Conservation (phyloP, 2,888 invertebrate species). For the Hypselothyrea guttata region DNA sequence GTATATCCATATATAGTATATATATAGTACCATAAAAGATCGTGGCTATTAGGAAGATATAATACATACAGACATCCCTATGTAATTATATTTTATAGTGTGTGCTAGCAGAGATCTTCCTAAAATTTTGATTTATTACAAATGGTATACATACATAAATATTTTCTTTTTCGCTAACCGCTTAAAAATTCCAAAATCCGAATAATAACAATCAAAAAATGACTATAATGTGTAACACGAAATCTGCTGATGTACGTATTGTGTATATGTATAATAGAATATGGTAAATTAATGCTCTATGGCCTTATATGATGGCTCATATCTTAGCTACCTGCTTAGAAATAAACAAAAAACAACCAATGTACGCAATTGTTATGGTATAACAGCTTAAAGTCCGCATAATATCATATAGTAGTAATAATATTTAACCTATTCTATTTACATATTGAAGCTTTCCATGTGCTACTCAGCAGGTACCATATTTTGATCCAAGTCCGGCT, state of each 20-base stretch:
- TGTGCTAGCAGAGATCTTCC: conserved; percentile 7
- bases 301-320: too few relatives aligned
- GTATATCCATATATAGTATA: neutral
- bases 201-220: conserved; percentile 16
- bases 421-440: conserved; percentile 50
- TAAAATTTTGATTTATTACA: conserved; percentile 7
- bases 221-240: conserved; percentile 15
- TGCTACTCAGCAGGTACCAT: conserved; percentile 79
- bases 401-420: conserved; percentile 25
- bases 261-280: conserved; percentile 22
- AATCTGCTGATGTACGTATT: conserved; percentile 30
- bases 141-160: conserved; percentile 24
- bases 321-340: conserved; percentile 13
- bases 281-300: conserved; percentile 20
- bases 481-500: conserved; percentile 83
- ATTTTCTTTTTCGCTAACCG: neutral
- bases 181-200: conserved; percentile 10
- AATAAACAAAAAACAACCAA: conserved; percentile 32
- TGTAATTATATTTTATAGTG: too few relatives aligned
- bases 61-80: too few relatives aligned
- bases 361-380: conserved; percentile 22
- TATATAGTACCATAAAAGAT: conserved; percentile 2
- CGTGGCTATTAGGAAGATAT: neutral
- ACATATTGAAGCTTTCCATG: conserved; percentile 37
- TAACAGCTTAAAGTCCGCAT: conserved; percentile 42